Base-by-base conservation (phyloP, 1,140 invertebrate species). In the Zaprionus africanus region DNA sequence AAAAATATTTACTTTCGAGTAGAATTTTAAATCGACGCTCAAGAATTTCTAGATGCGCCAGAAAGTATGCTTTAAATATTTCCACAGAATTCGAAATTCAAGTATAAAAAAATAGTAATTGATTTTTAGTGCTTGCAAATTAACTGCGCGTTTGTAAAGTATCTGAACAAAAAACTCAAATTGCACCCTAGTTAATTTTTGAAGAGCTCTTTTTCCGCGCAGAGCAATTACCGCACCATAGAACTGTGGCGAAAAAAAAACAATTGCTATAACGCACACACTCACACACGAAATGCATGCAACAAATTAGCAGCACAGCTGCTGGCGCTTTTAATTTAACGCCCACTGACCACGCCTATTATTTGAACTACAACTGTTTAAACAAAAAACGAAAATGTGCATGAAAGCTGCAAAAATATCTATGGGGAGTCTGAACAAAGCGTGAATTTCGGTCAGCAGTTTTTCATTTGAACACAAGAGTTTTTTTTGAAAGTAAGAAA, bases 301-400 rank as follows among this genome's bases (percentile, higher is more conserved):
- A 65, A 61, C 63, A 81, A 78, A 81, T 85, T 81, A 75, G 65
- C 66, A 75, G 4, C 60, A 26, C 78, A 38, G 49, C 78, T 81
- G 65, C 28, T 28, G 68, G 82, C 63, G 60, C 46, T 85, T 85
- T 85, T 76, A 78, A 86, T 85, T 81, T 76, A 67, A 70, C 72
- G 81, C 71, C 46, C 78, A 56, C 31, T 72, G 36, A 49, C 22
- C 49, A 49, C 56, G 54, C 54, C 57, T 36, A 65, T 65, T 65
- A n/a, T 61, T 60, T 54, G 54, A 72, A 65, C 54, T 53, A 57
- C 59, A 76, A 70, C 68, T 80, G 71, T 79, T 78, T 78, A 74
- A 62, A 65, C 49, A 60, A 72, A 63, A 38, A 74, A 54, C 2
- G 3, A 78, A 79, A 15, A 17, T 34, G 19, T 11, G 9, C 9